Evolutionary conservation across 2,797 vertebrate species (phyloP).

Genomic region (Sciurus carolinensis): DNA sequence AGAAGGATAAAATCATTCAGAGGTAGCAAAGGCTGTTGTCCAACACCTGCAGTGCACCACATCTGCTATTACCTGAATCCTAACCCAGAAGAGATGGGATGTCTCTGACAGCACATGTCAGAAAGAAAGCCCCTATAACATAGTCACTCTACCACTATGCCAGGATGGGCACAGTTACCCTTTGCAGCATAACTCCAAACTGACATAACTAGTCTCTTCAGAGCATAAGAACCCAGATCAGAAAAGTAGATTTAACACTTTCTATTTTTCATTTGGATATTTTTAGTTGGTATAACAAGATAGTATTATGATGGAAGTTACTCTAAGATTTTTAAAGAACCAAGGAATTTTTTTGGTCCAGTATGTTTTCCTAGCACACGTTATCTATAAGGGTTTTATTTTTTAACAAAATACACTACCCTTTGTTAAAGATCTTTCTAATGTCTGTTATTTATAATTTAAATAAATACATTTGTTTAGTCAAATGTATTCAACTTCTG

Average conservation of each 20-base stretch:
- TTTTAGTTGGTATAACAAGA: conserved; percentile 44
- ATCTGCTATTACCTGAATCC: conserved; percentile 70
- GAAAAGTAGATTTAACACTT: background rate
- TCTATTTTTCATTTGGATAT: background rate
- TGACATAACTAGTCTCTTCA: background rate
- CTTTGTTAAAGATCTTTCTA: conserved; percentile 56
- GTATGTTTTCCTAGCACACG: conserved; percentile 45
- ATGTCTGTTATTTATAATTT: conserved; percentile 41
- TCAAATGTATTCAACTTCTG: conserved; percentile 43
- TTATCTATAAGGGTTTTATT: background rate
- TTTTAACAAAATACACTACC: conserved; percentile 44
- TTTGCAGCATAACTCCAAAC: background rate
- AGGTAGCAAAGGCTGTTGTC: conserved; percentile 62
- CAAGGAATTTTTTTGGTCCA: conserved; percentile 85
- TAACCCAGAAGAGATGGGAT: background rate
- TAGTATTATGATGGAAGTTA: background rate
- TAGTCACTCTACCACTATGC: background rate
- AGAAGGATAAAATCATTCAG: conserved; percentile 30
- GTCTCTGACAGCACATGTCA: background rate
- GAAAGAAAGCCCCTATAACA: background rate
- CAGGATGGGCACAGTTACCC: background rate
- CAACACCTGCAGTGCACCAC: conserved; percentile 82
- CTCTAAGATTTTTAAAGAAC: conserved; percentile 81
- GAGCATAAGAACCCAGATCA: background rate
- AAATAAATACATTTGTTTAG: conserved; percentile 55